Conservation (phyloP, 1,140 invertebrate genomes). For the Atopsyche davidsoni region DNA sequence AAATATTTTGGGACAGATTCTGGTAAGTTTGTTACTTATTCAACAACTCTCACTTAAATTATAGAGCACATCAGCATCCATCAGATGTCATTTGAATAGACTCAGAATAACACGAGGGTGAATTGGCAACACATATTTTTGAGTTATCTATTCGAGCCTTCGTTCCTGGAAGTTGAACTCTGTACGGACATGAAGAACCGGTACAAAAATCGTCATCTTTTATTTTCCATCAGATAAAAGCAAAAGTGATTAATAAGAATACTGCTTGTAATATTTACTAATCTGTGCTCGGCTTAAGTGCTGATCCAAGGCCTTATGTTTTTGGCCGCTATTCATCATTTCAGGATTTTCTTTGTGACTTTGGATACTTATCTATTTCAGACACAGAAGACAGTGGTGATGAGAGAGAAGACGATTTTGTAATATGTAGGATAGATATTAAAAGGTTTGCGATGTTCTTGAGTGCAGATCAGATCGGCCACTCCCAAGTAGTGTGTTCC, state of each 20-base stretch:
- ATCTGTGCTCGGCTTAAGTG: not conserved
- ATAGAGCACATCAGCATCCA: too few species aligned
- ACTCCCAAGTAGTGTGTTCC: slow-evolving; percentile 39
- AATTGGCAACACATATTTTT: too few species aligned
- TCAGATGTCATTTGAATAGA: too few species aligned
- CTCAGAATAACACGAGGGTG: too few species aligned
- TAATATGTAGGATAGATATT: slow-evolving; percentile 39
- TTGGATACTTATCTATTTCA: slow-evolving; percentile 11
- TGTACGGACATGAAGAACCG: too few species aligned
- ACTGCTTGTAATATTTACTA: not conserved
- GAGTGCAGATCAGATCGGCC: slow-evolving; percentile 41
- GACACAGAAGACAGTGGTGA: slow-evolving; percentile 20
- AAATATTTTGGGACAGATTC: slow-evolving; percentile 50
- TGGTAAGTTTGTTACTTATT: slow-evolving; percentile 38
- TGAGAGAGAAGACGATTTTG: slow-evolving; percentile 12
- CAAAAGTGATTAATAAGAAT: not conserved
- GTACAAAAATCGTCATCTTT: not conserved
- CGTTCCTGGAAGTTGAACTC: too few species aligned
- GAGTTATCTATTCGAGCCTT: too few species aligned
- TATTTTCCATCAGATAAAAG: not conserved
- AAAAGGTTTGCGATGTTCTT: slow-evolving; percentile 46
- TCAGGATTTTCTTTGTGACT: not conserved
- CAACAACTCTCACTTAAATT: too few species aligned
- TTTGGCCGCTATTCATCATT: not conserved
- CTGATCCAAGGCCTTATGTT: not conserved